Percentiles rank a stretch among this genome's conserved stretches.
These are phyloP conservation scores for Nothobranchius kuhntae DNA, from an alignment of 2,113 vertebrate species.

Conservation along the genomic window DNA sequence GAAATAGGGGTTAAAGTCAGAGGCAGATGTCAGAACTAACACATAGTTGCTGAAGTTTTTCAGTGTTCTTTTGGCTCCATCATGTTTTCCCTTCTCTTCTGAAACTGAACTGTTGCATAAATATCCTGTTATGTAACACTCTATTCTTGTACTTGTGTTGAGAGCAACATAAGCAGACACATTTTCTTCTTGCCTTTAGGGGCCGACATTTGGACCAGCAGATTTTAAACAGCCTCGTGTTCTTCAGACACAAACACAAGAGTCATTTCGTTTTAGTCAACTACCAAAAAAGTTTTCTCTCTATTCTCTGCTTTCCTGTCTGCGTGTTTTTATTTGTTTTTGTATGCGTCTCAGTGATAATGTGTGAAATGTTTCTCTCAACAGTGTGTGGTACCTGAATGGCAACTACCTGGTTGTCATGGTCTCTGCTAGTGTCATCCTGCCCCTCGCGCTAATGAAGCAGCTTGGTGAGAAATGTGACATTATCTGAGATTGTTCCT, in stretches of 20 bases:
- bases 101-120: constrained; percentile 26
- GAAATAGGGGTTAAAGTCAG: neutral
- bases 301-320: constrained; percentile 4
- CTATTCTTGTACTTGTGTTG: constrained; percentile 24
- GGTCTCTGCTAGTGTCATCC: constrained; percentile 86
- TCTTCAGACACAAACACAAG: neutral
- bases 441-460: constrained; percentile 96
- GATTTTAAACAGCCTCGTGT: constrained; percentile 8
- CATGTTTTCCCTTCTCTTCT: neutral
- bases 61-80: neutral
- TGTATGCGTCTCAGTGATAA: constrained; percentile 29
- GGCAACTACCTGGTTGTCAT: constrained; percentile 97
- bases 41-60: constrained; percentile 19
- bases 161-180: constrained; percentile 24
- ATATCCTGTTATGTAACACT: constrained; percentile 45
- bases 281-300: neutral
- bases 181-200: constrained; percentile 28
- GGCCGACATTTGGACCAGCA: neutral
- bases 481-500: neutral
- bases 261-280: neutral
- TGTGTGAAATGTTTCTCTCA: constrained; percentile 9
- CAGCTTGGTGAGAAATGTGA: constrained; percentile 88
- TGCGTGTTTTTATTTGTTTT: constrained; percentile 1
- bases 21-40: neutral
- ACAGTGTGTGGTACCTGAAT: constrained; percentile 94